Evolutionary conservation across 2,113 vertebrate species (phyloP).

Genomic region (Sarotherodon lohbergeri): DNA sequence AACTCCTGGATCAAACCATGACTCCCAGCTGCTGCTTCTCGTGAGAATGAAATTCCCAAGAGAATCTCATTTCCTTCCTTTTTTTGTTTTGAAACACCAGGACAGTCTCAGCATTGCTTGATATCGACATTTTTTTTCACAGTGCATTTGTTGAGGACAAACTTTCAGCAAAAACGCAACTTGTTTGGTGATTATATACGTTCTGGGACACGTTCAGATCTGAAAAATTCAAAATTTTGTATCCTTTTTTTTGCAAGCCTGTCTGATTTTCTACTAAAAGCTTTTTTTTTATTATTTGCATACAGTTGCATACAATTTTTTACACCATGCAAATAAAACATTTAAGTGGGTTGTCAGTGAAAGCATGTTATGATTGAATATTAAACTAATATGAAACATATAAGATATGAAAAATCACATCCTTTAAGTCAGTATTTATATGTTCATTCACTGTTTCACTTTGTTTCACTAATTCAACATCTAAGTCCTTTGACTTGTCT

Average conservation of each 20-base stretch:
- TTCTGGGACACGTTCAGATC: neutral
- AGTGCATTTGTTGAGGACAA: neutral
- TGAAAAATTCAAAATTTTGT: neutral
- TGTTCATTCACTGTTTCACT: neutral
- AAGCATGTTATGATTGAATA: neutral
- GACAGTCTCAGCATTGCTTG: neutral
- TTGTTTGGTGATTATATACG: neutral
- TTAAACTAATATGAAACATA: neutral
- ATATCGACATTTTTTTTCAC: neutral
- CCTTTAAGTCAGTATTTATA: neutral
- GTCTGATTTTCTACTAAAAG: neutral
- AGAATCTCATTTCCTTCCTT: neutral
- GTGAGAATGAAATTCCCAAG: neutral
- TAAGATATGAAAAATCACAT: neutral
- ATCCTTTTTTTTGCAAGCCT: fast-evolving
- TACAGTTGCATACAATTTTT: neutral
- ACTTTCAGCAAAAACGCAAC: neutral
- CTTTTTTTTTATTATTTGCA: neutral
- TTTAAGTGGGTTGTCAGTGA: neutral
- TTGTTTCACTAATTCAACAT: neutral
- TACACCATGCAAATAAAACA: neutral
- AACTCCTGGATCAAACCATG: neutral
- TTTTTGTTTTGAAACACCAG: neutral
- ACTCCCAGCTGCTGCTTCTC: neutral
- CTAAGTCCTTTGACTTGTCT: neutral